phyloP scores from a whole-genome alignment of 2,888 invertebrate genomes.

The Octonoba sinensis region DNA sequence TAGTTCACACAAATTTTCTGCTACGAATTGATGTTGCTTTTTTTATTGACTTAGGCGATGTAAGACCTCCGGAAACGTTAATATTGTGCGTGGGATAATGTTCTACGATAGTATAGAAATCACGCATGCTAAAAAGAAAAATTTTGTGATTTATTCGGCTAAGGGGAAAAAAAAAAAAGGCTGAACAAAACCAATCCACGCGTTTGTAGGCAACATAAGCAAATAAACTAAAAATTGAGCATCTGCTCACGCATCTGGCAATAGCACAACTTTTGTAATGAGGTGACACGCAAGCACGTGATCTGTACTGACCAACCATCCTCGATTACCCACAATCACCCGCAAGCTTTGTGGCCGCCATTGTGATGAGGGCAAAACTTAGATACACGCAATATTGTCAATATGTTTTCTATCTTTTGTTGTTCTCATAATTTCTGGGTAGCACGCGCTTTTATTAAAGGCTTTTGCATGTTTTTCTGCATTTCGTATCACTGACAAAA shows the following conservation, averaged over 20 bases:
- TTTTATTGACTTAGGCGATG: too few species aligned
- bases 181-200: slow-evolving; percentile 14
- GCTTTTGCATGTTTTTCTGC: slow-evolving; percentile 50
- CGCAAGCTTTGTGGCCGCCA: slow-evolving; percentile 28
- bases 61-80: neutral
- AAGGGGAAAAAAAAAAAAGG: too few species aligned
- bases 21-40: too few species aligned
- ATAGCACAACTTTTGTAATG: slow-evolving; percentile 13
- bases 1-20: too few species aligned
- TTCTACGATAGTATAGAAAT: neutral
- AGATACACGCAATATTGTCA: slow-evolving; percentile 40
- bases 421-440: slow-evolving; percentile 29
- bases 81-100: neutral
- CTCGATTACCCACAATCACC: slow-evolving; percentile 33
- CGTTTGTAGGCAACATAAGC: slow-evolving; percentile 20
- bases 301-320: slow-evolving; percentile 28
- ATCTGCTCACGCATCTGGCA: slow-evolving; percentile 60
- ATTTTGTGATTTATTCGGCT: neutral
- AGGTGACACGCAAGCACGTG: slow-evolving; percentile 56
- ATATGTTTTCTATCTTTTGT: slow-evolving; percentile 35
- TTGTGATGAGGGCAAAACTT: slow-evolving; percentile 21
- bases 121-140: slow-evolving; percentile 4
- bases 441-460: slow-evolving; percentile 46
- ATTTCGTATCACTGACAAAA: slow-evolving; percentile 17
- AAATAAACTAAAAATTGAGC: slow-evolving; percentile 44